These are phyloP conservation scores for Catocala nupta DNA, from an alignment of 2,888 invertebrate genomes.

Conservation along the genomic window DNA sequence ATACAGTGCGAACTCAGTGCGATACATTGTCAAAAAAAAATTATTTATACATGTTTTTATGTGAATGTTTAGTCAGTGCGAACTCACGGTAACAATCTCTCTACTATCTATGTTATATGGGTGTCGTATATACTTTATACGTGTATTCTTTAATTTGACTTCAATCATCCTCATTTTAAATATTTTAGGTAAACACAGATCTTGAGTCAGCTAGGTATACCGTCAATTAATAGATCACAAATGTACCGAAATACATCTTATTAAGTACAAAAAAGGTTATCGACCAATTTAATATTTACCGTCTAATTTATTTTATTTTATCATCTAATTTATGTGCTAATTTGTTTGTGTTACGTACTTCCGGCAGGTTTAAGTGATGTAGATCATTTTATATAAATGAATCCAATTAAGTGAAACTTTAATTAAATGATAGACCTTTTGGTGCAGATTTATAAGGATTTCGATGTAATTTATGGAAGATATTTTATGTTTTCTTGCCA, in stretches of 20 bases:
- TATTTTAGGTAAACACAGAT: no score
- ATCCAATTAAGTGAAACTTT: not conserved
- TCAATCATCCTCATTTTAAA: no score
- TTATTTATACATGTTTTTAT: no score
- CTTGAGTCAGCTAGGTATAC: no score
- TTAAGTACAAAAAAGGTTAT: not conserved
- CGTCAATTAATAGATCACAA: not conserved
- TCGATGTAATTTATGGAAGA: conserved; percentile 21
- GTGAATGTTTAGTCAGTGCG: no score
- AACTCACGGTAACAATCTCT: no score
- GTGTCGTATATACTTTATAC: no score
- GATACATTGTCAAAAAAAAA: no score
- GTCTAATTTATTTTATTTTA: conserved; percentile 4
- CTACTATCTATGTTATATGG: no score
- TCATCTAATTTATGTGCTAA: not conserved
- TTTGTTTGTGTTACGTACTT: conserved; percentile 5
- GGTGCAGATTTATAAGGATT: not conserved
- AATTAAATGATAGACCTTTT: not conserved
- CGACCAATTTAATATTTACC: not conserved
- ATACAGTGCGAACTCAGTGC: no score
- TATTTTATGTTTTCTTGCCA: conserved; percentile 5
- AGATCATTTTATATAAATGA: not conserved
- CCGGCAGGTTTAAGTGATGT: conserved; percentile 9
- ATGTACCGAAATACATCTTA: not conserved
- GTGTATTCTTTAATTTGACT: no score